These are phyloP conservation scores for Clarias gariepinus DNA, from an alignment of 2,113 vertebrate genomes.

Conservation along the genomic window DNA sequence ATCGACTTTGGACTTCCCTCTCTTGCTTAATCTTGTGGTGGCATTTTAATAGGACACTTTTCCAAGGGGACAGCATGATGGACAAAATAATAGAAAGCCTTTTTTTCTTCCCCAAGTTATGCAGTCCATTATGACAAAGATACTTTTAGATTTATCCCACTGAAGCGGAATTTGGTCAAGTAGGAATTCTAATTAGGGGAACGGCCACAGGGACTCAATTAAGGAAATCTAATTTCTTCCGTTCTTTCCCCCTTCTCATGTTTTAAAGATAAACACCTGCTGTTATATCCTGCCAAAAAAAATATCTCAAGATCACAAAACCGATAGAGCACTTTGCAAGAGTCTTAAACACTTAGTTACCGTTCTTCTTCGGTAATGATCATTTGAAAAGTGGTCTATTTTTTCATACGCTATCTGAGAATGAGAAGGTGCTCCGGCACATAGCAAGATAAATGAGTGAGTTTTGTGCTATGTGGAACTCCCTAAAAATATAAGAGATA, in stretches of 20 bases:
- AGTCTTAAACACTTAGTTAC: too few species aligned
- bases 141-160: not conserved
- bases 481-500: slow-evolving; percentile 23
- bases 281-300: not conserved
- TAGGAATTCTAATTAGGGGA: not conserved
- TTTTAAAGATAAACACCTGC: not conserved
- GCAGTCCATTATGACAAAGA: not conserved
- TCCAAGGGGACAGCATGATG: not conserved
- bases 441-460: not conserved
- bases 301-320: not conserved
- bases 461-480: not conserved
- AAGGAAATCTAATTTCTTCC: not conserved
- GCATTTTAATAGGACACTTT: slow-evolving; percentile 4
- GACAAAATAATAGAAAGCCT: slow-evolving; percentile 1
- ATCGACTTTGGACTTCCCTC: slow-evolving; percentile 14
- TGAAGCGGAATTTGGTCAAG: not conserved
- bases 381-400: not conserved
- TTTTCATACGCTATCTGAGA: not conserved
- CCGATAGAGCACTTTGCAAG: too few species aligned
- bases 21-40: not conserved
- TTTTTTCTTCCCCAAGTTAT: not conserved
- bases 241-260: not conserved
- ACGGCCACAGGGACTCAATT: not conserved
- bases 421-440: not conserved
- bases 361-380: not conserved